phyloP scores from a whole-genome alignment of 2,797 vertebrate genomes.

The Pantherophis alleghaniensis region DNA sequence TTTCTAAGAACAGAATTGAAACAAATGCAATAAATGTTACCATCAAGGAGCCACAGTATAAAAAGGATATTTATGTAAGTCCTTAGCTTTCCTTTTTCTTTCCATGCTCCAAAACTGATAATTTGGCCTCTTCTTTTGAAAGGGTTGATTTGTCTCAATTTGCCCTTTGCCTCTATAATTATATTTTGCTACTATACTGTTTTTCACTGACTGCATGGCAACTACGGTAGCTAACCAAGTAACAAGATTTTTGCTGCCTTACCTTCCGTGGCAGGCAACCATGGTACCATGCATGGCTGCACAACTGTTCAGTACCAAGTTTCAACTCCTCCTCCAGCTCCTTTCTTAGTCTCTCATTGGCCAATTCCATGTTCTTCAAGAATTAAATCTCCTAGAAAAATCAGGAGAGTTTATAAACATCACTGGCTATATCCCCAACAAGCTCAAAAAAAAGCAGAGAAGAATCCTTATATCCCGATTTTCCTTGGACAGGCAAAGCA shows the following conservation, averaged over 20 bases:
- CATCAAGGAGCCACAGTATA: background rate
- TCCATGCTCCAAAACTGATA: background rate
- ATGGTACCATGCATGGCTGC: slow-evolving; percentile 86
- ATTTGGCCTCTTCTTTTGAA: background rate
- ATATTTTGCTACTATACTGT: background rate
- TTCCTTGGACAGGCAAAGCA: background rate
- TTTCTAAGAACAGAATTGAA: background rate
- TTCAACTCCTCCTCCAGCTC: slow-evolving; percentile 85
- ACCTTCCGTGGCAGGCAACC: slow-evolving; percentile 80
- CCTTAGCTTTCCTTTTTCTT: background rate
- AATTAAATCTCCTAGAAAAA: background rate
- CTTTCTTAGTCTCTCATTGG: slow-evolving; percentile 69
- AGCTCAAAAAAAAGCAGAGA: background rate
- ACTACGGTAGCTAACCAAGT: background rate
- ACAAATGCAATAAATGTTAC: background rate
- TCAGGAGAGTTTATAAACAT: background rate
- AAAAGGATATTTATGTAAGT: background rate
- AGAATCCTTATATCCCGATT: background rate
- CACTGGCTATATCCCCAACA: background rate
- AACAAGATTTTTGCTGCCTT: background rate
- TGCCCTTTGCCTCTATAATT: background rate
- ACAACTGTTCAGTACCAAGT: slow-evolving; percentile 75
- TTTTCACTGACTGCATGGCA: background rate
- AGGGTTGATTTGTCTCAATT: background rate
- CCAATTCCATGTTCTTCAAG: background rate